These are phyloP conservation scores for Platycheirus rosarum DNA, from an alignment of 2,888 invertebrate species.

Conservation along the genomic window DNA sequence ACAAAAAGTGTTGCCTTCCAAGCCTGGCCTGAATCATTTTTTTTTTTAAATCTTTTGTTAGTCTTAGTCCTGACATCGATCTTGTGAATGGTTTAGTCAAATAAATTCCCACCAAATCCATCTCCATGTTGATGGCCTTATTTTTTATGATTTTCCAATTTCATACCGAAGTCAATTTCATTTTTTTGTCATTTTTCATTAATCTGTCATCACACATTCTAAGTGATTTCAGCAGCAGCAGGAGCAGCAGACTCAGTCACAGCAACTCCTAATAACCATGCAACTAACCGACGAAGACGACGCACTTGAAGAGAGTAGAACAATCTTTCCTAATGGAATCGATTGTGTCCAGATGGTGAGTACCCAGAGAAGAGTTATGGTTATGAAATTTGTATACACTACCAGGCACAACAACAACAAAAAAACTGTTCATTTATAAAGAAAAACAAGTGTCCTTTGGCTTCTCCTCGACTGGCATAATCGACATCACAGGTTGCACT, in stretches of 20 bases:
- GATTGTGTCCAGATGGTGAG: slow-evolving; percentile 72
- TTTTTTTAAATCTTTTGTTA: slow-evolving; percentile 8
- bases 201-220: slow-evolving; percentile 81
- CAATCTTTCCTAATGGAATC: slow-evolving; percentile 69
- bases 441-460: slow-evolving; percentile 67
- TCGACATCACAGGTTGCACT: slow-evolving; percentile 68
- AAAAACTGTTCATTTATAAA: slow-evolving; percentile 37
- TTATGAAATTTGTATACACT: slow-evolving; percentile 43
- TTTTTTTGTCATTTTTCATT: slow-evolving; percentile 79
- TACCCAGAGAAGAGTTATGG: slow-evolving; percentile 37
- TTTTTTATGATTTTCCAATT: slow-evolving; percentile 68
- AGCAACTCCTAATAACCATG: slow-evolving; percentile 46
- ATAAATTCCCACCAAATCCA: slow-evolving; percentile 59
- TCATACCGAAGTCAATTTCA: slow-evolving; percentile 69
- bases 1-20: slow-evolving; percentile 25
- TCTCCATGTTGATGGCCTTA: slow-evolving; percentile 4
- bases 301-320: slow-evolving; percentile 65
- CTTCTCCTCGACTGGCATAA: slow-evolving; percentile 49
- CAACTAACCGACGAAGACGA: slow-evolving; percentile 43
- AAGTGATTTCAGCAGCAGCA: slow-evolving; percentile 76
- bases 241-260: slow-evolving; percentile 28
- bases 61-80: slow-evolving; percentile 6
- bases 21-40: slow-evolving; percentile 42
- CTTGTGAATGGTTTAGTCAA: slow-evolving; percentile 17
- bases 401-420: background rate